Base-by-base conservation (phyloP, 2,888 invertebrate genomes). In the Drosophila incognita region DNA sequence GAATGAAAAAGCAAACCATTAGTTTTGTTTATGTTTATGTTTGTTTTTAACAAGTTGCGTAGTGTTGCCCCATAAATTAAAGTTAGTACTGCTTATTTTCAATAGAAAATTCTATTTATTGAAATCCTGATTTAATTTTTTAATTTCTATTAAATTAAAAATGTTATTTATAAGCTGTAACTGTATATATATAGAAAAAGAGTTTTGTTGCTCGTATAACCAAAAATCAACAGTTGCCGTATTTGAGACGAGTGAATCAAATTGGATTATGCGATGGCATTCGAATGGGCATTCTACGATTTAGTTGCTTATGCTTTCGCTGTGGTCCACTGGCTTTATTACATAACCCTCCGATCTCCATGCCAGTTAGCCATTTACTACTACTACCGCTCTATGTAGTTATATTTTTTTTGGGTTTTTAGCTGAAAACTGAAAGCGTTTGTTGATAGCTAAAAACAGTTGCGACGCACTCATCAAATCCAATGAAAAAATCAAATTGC, bases 401-500 rank as follows among this genome's bases (percentile, higher is more conserved):
- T 56, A 27, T 31, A 48, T 38, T 46, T 59, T 59, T 68, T 10
- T 66, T 66, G 71, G 68, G 69, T 66, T 69, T 56, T 82, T 77
- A 69, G 85, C 80, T 77, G 85, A 82, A 80, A 79, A 82, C 70
- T 73, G 85, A 79, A 82, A 56, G 73, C 69, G 79, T 77, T 87
- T 85, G 82, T 85, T 82, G 86, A 83, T 84, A 82, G 84, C 83
- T 79, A 79, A 84, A 87, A 85, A 71, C 54, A 51, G 64, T 49
- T 69, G 48, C 62, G 65, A 69, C 62, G 68, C 72, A 76, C 87
- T 87, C 89, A 89, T 84, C 84, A 89, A 89, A 84, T 79, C 80
- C 79, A 76, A 85, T 89, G 89, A 81, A 84, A 84, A 83, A 87
- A 87, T 82, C 71, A 78, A 73, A 77, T 71, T 69, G 69, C 62